Evolutionary conservation across 1,140 invertebrate species (phyloP).

Genomic region (Trypoxylus dichotomus): DNA sequence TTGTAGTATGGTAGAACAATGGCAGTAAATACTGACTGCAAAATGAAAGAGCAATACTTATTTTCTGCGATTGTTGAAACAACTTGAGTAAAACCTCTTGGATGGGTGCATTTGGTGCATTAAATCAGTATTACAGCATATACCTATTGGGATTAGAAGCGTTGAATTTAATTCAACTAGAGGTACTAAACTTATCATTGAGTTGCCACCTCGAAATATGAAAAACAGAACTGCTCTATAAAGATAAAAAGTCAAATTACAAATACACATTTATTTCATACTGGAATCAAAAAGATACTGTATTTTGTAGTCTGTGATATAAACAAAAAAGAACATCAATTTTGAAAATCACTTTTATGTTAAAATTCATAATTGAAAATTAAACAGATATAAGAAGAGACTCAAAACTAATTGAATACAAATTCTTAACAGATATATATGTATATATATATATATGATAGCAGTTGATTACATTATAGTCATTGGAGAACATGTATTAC

Average conservation of each 20-base stretch:
- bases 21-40: too few species aligned
- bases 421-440: background rate
- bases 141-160: too few species aligned
- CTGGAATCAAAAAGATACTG: background rate
- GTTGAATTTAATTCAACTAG: too few species aligned
- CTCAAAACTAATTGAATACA: background rate
- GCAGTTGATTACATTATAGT: background rate
- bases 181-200: too few species aligned
- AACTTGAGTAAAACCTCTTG: too few species aligned
- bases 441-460: background rate
- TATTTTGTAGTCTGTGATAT: background rate
- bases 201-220: background rate
- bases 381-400: background rate
- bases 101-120: too few species aligned
- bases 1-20: too few species aligned
- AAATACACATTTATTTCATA: slow-evolving; percentile 8
- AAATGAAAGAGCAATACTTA: too few species aligned
- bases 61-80: too few species aligned
- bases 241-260: background rate
- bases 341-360: background rate
- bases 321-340: too few species aligned
- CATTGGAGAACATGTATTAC: too few species aligned
- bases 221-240: background rate
- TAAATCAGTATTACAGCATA: too few species aligned
- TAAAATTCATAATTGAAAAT: background rate